Percentiles rank a stretch among this genome's conserved stretches.
These are phyloP conservation scores for Etheostoma spectabile DNA, from an alignment of 2,113 vertebrate species.

Conservation along the genomic window DNA sequence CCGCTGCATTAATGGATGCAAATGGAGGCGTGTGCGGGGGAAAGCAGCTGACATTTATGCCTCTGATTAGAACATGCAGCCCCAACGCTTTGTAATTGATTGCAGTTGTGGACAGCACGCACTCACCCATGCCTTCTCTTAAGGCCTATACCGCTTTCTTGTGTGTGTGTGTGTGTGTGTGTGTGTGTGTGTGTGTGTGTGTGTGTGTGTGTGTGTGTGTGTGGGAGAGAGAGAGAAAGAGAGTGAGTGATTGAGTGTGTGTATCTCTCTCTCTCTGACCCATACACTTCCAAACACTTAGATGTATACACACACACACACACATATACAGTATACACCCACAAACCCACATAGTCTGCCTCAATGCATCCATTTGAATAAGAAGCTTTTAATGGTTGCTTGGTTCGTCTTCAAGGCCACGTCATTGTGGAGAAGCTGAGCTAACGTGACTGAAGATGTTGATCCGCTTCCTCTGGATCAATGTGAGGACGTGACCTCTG, in stretches of 20 bases:
- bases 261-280: constrained; percentile 9
- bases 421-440: constrained; percentile 24
- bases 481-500: constrained; percentile 32
- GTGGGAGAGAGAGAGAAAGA: background rate
- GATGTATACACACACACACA: constrained; percentile 18
- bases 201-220: background rate
- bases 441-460: constrained; percentile 41
- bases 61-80: constrained; percentile 81
- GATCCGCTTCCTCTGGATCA: constrained; percentile 42
- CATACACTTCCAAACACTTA: constrained; percentile 38
- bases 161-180: constrained; percentile 37
- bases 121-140: constrained; percentile 63
- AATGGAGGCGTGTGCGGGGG: constrained; percentile 76
- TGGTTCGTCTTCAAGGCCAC: constrained; percentile 54
- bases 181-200: constrained; percentile 1
- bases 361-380: constrained; percentile 68
- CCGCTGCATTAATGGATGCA: constrained; percentile 78
- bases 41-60: constrained; percentile 83
- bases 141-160: constrained; percentile 47
- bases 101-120: constrained; percentile 69
- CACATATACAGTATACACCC: background rate
- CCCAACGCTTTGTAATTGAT: constrained; percentile 80
- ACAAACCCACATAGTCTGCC: constrained; percentile 13
- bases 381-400: constrained; percentile 66
- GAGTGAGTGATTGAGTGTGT: background rate